Conservation (phyloP, 1,140 invertebrate species). For the Bombyx mandarina region DNA sequence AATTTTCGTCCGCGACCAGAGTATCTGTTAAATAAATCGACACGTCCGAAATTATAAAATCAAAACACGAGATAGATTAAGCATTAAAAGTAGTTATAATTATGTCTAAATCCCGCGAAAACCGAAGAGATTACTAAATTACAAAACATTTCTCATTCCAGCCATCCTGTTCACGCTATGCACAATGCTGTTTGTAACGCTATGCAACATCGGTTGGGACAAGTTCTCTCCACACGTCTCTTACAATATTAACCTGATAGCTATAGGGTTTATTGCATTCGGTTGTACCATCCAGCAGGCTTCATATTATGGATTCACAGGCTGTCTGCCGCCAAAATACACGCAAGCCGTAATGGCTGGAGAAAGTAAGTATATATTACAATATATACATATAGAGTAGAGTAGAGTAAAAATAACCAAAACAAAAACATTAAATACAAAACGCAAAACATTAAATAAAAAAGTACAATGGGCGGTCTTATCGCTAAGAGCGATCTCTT, state of each 20-base stretch:
- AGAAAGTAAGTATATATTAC: slow-evolving; percentile 80
- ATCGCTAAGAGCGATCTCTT: no score
- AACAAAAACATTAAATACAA: no score
- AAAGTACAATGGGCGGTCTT: no score
- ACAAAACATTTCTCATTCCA: slow-evolving; percentile 47
- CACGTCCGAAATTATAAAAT: no score
- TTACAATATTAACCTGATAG: slow-evolving; percentile 87
- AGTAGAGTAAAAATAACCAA: no score
- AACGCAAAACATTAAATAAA: no score
- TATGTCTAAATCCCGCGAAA: no score
- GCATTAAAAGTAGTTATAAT: no score
- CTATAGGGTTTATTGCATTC: slow-evolving; percentile 87
- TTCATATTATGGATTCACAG: slow-evolving; percentile 94
- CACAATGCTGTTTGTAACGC: slow-evolving; percentile 85
- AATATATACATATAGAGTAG: background rate
- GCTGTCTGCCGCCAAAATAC: slow-evolving; percentile 89
- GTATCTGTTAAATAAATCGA: no score
- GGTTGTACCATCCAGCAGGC: slow-evolving; percentile 95
- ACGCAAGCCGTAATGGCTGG: slow-evolving; percentile 95
- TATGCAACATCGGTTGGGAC: slow-evolving; percentile 89
- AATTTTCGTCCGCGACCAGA: no score
- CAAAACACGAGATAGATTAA: no score
- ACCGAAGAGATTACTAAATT: no score
- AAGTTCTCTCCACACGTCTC: slow-evolving; percentile 77
- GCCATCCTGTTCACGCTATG: slow-evolving; percentile 87